Evolutionary conservation across 2,888 invertebrate genomes (phyloP), one percentile per base, ranked within the genome.

Genomic region (Heteropelma amictum): DNA sequence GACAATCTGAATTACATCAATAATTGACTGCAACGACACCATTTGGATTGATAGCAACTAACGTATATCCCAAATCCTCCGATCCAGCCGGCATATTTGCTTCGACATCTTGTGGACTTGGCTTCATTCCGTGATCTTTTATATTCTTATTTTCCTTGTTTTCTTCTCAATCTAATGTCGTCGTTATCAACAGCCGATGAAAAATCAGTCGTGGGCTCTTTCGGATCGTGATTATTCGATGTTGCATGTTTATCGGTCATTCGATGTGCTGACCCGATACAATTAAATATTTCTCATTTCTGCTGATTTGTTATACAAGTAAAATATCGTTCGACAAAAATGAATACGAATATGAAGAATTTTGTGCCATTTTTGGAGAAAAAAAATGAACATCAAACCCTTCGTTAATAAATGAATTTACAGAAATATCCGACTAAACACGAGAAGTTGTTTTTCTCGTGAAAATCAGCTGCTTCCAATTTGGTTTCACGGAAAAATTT

Each of bases 21-120:
- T 65, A n/a, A 49, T 65, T 60, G 76, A 77, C 68, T 40, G 77
- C 68, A 67, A 61, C 70, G 42, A 73, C 53, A 47, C 70, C 40
- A 63, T 70, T 51, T 67, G 38, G 23, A 56, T 72, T 49, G 56
- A 68, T 68, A 68, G 70, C 60, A 56, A 67, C 60, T 56, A 56
- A 63, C 63, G 67, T 71, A 63, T 49, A 60, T 56, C 63, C 54
- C 40, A 14, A 30, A 30, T 40, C 69, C 60, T 70, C 40, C 38
- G 30, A 69, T 72, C 69, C 74, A 65, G 53, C 72, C 64, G 64
- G 65, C 76, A 65, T 54, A 58, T 53, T 49, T 40, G 72, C 72
- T 69, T 76, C 33, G 35, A 76, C 60, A 69, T 65, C 45, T 67
- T 33, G 54, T 71, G 26, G 40, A 70, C 76, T 69, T 76, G 47